Evolutionary conservation across 2,888 invertebrate species (phyloP), one percentile per base, ranked within the genome.

Genomic region (Idaea biselata): DNA sequence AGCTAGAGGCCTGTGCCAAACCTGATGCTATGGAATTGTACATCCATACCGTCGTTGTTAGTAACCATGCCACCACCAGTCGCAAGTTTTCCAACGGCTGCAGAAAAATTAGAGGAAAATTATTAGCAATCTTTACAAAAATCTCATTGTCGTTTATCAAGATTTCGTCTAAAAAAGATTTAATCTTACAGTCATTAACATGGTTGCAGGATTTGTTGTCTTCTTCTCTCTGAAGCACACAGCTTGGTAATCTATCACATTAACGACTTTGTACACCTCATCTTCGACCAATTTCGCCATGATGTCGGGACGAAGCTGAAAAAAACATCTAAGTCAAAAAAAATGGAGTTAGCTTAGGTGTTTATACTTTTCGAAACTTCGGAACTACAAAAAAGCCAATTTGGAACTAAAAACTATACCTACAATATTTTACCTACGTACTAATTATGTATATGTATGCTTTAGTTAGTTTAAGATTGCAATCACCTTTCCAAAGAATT

Each of bases 201-300:
- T 88, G 59, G 87, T 89, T n/a, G 93, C 95, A 16, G 93, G 92
- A 75, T 94, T 96, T 16, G 93, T 92, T 5, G 94, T 94, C 66
- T 93, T 94, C 71, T 93, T 95, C 60, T 94, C 93, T 69, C 96
- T 94, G 74, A 97, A 96, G 83, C 98, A 98, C 18, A 97, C 97
- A 0, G 96, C 97, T 87, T 98, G 98, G 81, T 98, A 98, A 84
- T 98, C 98, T 70, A 95, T 95, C 62, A 97, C 94, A 62, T 94
- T 93, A 14, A 97, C 94, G 62, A 94, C 93, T 72, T 94, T 95
- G 83, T 95, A 98, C 53, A 98, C 95, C 8, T 95, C 95, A 66
- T 96, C 95, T 64, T 95, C 94, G 0, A 97, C 94, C 60, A 97
- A 86, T 73, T 93, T 94, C 63, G 94, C 90, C 96, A 98, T 97